These are phyloP conservation scores for Neoseiulus cucumeris DNA, from an alignment of 1,140 invertebrate species.

Conservation along the genomic window DNA sequence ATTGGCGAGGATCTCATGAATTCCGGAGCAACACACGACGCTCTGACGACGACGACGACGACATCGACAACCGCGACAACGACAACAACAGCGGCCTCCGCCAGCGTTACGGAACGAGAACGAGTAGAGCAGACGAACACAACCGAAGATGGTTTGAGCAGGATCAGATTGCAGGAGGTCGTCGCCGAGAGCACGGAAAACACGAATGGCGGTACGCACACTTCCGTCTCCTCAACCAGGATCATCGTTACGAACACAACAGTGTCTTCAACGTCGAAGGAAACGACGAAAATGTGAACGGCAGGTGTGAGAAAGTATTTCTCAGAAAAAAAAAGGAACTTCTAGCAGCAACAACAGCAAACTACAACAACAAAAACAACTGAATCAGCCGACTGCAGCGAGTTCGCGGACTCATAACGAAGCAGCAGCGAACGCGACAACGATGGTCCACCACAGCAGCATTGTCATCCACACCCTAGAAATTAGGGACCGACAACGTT, in stretches of 20 bases:
- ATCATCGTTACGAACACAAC: neutral
- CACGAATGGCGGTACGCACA: neutral
- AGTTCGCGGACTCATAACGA: too few relatives aligned
- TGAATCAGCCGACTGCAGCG: too few relatives aligned
- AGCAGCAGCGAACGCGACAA: too few relatives aligned
- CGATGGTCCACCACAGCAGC: too few relatives aligned
- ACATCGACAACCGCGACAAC: neutral
- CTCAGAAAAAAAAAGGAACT: neutral
- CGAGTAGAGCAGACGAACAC: neutral
- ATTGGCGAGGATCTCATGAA: neutral
- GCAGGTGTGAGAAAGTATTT: neutral
- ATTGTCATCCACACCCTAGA: too few relatives aligned
- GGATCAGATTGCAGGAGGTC: neutral
- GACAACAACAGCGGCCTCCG: too few relatives aligned
- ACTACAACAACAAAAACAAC: too few relatives aligned
- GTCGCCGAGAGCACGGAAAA: neutral
- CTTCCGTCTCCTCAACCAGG: neutral
- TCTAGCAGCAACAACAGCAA: too few relatives aligned
- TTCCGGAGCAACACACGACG: neutral
- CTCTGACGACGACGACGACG: neutral
- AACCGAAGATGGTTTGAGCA: neutral
- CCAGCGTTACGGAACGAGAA: too few relatives aligned
- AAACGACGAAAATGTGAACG: neutral
- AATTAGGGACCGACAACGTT: too few relatives aligned
- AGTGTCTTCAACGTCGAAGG: neutral